phyloP scores from a whole-genome alignment of 2,888 invertebrate genomes.

The Noctuana brunneofusca region DNA sequence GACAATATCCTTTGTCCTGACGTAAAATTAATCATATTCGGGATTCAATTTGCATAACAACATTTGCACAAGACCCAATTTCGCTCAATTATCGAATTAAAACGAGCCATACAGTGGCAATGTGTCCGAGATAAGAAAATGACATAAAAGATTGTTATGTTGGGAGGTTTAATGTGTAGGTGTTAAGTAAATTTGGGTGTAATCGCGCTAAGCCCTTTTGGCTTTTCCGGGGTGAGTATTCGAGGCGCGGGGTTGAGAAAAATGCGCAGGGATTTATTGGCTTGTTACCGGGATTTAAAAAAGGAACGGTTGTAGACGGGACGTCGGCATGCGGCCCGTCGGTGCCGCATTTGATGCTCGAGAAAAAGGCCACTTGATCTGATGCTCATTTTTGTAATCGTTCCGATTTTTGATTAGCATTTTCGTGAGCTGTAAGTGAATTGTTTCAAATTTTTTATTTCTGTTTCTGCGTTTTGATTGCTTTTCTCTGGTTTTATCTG shows the following conservation, averaged over 20 bases:
- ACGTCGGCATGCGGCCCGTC: conserved; percentile 62
- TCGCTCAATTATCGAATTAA: conserved; percentile 71
- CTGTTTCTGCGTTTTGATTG: neutral
- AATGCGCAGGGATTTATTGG: conserved; percentile 81
- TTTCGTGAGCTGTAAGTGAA: conserved; percentile 15
- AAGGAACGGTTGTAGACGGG: conserved; percentile 67
- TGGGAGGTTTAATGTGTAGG: conserved; percentile 74
- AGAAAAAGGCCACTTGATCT: conserved; percentile 57
- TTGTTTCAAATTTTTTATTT: conserved; percentile 18
- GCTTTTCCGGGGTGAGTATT: conserved; percentile 55
- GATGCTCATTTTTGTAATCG: conserved; percentile 72
- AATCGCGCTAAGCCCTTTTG: conserved; percentile 76
- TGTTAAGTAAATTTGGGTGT: conserved; percentile 83
- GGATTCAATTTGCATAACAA: conserved; percentile 67
- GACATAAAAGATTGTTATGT: conserved; percentile 73
- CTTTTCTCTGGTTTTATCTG: neutral
- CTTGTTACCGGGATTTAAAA: conserved; percentile 82
- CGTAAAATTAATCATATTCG: conserved; percentile 62
- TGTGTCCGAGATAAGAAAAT: conserved; percentile 69
- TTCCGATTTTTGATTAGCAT: conserved; percentile 56
- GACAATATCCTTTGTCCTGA: conserved; percentile 52
- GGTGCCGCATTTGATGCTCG: conserved; percentile 64
- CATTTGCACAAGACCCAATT: conserved; percentile 71
- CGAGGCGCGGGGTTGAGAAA: conserved; percentile 59
- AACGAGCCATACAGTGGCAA: conserved; percentile 55